phyloP scores from a whole-genome alignment of 2,797 vertebrate genomes.

The Silurus aristotelis region DNA sequence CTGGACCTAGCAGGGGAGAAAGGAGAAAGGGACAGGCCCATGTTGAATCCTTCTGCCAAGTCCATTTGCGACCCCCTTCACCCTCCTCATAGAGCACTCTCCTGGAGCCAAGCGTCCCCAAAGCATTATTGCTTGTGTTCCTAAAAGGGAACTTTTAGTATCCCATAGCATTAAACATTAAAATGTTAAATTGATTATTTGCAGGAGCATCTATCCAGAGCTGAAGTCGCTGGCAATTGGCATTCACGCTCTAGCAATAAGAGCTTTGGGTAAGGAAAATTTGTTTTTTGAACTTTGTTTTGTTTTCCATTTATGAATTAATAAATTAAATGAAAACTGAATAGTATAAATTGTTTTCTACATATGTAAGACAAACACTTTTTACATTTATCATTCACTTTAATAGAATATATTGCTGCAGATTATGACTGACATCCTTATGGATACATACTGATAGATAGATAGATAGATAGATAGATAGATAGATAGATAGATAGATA shows the following conservation, averaged over 20 bases:
- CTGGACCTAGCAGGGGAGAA: too few relatives aligned
- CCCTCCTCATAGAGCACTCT: too few relatives aligned
- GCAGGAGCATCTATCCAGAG: conserved; percentile 84
- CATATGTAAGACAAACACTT: neutral
- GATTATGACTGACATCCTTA: neutral
- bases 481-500: too few relatives aligned
- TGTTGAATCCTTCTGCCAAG: too few relatives aligned
- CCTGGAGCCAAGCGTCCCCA: too few relatives aligned
- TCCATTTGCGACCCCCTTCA: too few relatives aligned
- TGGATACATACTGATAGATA: too few relatives aligned
- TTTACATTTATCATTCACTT: neutral
- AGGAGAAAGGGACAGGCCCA: too few relatives aligned
- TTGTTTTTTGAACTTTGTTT: too few relatives aligned
- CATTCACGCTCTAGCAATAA: conserved; percentile 73
- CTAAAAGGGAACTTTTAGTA: neutral
- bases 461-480: too few relatives aligned
- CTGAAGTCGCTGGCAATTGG: conserved; percentile 89
- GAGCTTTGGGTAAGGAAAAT: conserved; percentile 77
- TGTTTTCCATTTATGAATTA: too few relatives aligned
- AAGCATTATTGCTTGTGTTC: too few relatives aligned
- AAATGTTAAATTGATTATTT: neutral
- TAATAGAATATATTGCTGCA: neutral
- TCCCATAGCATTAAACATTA: neutral
- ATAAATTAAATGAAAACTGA: neutral
- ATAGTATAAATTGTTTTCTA: neutral